Evolutionary conservation across 2,797 vertebrate species (phyloP), one percentile per base, ranked within the genome.

Genomic region (Silurus aristotelis): DNA sequence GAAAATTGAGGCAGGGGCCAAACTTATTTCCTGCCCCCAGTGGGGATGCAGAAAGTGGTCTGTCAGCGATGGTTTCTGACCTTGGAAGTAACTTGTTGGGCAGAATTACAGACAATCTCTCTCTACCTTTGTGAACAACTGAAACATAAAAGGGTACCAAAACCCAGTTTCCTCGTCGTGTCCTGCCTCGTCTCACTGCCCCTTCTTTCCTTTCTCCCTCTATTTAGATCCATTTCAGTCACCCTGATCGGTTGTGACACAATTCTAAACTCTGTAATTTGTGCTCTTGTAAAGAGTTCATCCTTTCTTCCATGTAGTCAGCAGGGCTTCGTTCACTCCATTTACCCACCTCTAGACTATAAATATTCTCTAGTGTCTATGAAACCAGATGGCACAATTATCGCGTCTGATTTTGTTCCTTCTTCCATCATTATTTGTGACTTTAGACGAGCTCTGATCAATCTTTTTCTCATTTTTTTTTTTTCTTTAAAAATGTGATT

Each of bases 191-290:
- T 85, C 70, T 87, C n/a, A 5, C 68, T 80, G 67, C 76, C 52
- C 48, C 72, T 25, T 43, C 71, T 73, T 68, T 43, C 25, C 66
- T 75, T 71, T 87, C 71, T 83, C 6, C 20, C 22, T 85, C 66
- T 80, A 83, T 89, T 89, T 87, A 86, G 83, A 87, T 89, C 87
- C 66, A 58, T 90, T 89, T 89, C 87, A 89, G 84, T 90, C 84
- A 84, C 63, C 56, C 68, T 84, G 63, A 91, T 89, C 13, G 25
- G 46, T 60, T 87, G 78, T 89, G 88, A 86, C 88, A 88, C 68
- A 43, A 68, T 80, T 82, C 79, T 89, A 75, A 83, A 85, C 83
- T 85, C 67, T 87, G 81, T 88, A 88, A 85, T 86, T 84, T 88
- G 87, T 85, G 80, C 87, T 80, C 67, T 87, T 89, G 85, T 86